Percentiles rank a stretch among this genome's conserved stretches.
Evolutionary conservation across 1,140 invertebrate species (phyloP).

Genomic region (Cotesia vestalis): DNA sequence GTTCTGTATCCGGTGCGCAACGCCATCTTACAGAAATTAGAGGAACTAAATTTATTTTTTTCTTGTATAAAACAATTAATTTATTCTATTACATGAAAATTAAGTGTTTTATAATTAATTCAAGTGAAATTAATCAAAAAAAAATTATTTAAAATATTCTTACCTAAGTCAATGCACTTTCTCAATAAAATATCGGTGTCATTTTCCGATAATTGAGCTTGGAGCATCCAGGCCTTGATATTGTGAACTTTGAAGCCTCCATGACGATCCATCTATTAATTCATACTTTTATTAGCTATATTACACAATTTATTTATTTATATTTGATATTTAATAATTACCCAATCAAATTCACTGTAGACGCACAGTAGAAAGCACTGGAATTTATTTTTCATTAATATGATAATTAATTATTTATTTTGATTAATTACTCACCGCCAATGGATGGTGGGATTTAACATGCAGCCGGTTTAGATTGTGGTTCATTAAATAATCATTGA

Average conservation of each 20-base stretch:
- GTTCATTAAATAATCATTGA: constrained; percentile 39
- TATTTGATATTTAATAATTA: constrained; percentile 15
- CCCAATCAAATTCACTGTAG: constrained; percentile 40
- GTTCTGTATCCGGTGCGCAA: too few species aligned
- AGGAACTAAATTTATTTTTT: too few species aligned
- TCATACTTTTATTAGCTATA: neutral
- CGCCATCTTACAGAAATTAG: too few species aligned
- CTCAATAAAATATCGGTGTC: constrained; percentile 27
- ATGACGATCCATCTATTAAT: constrained; percentile 38
- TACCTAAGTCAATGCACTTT: constrained; percentile 36
- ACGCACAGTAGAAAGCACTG: constrained; percentile 42
- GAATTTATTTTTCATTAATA: constrained; percentile 2
- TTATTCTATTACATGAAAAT: too few species aligned
- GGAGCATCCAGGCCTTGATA: constrained; percentile 33
- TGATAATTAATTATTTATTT: neutral
- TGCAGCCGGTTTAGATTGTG: constrained; percentile 35
- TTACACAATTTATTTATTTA: constrained; percentile 1
- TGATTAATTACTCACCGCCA: constrained; percentile 21
- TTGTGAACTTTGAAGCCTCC: constrained; percentile 36
- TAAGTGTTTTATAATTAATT: too few species aligned
- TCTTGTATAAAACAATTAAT: too few species aligned
- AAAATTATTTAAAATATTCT: neutral
- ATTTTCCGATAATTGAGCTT: constrained; percentile 24
- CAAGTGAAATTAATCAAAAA: too few species aligned
- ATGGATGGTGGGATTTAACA: constrained; percentile 13